These are phyloP conservation scores for Etheostoma spectabile DNA, from an alignment of 2,113 vertebrate species.

Conservation along the genomic window DNA sequence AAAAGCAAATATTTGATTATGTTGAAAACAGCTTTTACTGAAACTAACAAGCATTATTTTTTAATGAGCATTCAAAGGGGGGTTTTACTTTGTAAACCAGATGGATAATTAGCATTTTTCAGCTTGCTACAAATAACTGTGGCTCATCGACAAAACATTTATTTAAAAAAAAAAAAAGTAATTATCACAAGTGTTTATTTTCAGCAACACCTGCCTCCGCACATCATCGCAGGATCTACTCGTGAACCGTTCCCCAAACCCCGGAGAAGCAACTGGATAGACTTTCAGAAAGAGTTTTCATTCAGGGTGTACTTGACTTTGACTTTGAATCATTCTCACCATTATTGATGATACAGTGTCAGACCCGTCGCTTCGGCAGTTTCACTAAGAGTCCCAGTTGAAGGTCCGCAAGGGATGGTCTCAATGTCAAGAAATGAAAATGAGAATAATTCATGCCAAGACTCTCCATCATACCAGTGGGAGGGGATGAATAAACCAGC, in stretches of 20 bases:
- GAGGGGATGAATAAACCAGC: conserved; percentile 59
- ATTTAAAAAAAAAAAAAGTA: background rate
- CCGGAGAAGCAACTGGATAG: background rate
- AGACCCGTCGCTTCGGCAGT: conserved; percentile 7
- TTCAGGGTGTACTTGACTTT: conserved; percentile 41
- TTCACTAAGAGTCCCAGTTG: conserved; percentile 46
- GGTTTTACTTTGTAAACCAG: conserved; percentile 20
- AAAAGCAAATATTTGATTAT: background rate
- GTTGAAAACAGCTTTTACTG: background rate
- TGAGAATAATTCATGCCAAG: conserved; percentile 67
- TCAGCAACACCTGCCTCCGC: background rate
- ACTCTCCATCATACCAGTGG: conserved; percentile 43
- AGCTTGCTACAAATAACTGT: conserved; percentile 8
- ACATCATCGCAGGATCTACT: background rate
- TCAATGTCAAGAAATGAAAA: conserved; percentile 71
- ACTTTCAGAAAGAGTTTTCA: conserved; percentile 19
- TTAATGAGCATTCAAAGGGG: conserved; percentile 15
- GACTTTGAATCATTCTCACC: conserved; percentile 59
- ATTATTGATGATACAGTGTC: conserved; percentile 57
- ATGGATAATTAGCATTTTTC: conserved; percentile 17
- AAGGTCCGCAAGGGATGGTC: conserved; percentile 48
- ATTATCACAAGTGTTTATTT: conserved; percentile 21
- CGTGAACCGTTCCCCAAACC: conserved; percentile 5
- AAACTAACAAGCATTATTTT: conserved; percentile 11
- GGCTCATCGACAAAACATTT: background rate